A percentile compares a stretch with the other conserved stretches of the same genome.
Evolutionary conservation across 2,797 vertebrate species (phyloP).

Genomic region (Thamnophis elegans): DNA sequence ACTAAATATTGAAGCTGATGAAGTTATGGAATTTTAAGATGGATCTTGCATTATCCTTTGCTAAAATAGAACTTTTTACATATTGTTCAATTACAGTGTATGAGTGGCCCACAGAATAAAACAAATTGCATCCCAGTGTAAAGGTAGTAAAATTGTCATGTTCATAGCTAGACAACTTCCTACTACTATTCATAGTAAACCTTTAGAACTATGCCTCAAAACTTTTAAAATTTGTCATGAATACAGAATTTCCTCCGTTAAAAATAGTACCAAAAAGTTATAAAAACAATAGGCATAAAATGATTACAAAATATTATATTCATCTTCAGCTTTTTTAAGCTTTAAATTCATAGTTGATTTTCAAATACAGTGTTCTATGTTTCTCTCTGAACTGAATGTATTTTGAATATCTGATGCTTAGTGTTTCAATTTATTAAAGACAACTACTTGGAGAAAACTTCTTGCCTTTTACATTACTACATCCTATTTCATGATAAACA

Average conservation of each 20-base stretch:
- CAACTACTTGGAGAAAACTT: not conserved
- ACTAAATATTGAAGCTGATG: not conserved
- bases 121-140: not conserved
- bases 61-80: not conserved
- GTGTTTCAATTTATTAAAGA: constrained; percentile 8
- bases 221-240: not conserved
- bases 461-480: not conserved
- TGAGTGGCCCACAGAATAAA: not conserved
- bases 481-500: not conserved
- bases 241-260: not conserved
- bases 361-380: not conserved
- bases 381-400: not conserved
- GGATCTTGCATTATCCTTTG: not conserved
- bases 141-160: not conserved
- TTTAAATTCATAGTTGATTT: not conserved
- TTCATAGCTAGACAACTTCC: not conserved
- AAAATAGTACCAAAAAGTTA: not conserved
- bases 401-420: not conserved
- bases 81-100: not conserved
- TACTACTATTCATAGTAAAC: not conserved
- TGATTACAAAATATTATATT: not conserved
- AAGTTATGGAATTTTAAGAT: not conserved
- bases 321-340: not conserved
- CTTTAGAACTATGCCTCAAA: not conserved
- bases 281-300: not conserved